These are phyloP conservation scores for Drosophila erecta DNA, from an alignment of 1,140 invertebrate genomes.

Conservation along the genomic window DNA sequence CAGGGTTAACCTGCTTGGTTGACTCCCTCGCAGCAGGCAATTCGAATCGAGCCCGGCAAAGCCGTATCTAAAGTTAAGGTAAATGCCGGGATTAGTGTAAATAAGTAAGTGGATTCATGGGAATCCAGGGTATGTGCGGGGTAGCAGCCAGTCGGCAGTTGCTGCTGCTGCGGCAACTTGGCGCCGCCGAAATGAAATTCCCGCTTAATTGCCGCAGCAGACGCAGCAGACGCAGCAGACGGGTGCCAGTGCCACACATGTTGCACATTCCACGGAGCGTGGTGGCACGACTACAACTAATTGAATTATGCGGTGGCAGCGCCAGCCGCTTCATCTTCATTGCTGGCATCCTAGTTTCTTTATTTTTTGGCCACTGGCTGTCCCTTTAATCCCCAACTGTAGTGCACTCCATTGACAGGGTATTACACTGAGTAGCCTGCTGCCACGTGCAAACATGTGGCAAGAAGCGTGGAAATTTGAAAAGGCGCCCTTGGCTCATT, in stretches of 20 bases:
- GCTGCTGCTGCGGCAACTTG: slow-evolving; percentile 28
- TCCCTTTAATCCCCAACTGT: slow-evolving; percentile 20
- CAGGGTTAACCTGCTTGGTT: too few species aligned
- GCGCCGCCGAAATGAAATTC: slow-evolving; percentile 50
- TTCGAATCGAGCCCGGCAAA: too few species aligned
- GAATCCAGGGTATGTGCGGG: not conserved
- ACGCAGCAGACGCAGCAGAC: slow-evolving; percentile 12
- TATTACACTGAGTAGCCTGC: not conserved
- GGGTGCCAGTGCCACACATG: slow-evolving; percentile 21
- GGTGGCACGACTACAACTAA: slow-evolving; percentile 59
- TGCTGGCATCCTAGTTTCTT: not conserved
- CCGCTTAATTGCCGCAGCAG: slow-evolving; percentile 53
- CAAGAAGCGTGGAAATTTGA: too few species aligned
- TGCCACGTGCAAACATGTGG: too few species aligned
- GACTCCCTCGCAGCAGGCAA: too few species aligned
- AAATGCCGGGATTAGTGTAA: too few species aligned
- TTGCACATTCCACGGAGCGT: slow-evolving; percentile 26
- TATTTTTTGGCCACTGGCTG: not conserved
- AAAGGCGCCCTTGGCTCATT: not conserved
- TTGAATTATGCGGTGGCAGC: slow-evolving; percentile 69
- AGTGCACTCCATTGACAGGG: not conserved
- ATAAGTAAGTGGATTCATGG: too few species aligned
- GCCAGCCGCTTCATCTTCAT: slow-evolving; percentile 11
- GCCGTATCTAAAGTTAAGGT: too few species aligned
- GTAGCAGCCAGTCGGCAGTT: not conserved